Evolutionary conservation across 2,888 invertebrate genomes (phyloP), one percentile per base, ranked within the genome.

Genomic region (Dyspetes luteomarginatus): DNA sequence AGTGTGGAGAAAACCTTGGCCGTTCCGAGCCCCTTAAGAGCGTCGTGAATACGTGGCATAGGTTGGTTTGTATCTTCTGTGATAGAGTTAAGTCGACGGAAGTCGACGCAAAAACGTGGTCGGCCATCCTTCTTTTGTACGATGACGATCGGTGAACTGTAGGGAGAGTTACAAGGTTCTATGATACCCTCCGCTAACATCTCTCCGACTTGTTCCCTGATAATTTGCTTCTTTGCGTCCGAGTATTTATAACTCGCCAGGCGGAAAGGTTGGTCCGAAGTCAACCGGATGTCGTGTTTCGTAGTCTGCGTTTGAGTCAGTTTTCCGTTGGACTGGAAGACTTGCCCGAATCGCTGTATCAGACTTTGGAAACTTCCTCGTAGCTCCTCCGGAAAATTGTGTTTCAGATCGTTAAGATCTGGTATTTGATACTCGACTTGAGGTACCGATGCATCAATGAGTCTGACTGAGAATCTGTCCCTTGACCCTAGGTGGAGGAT

Each of bases 1-100:
- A 89, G 60, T 17, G 86, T 86, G 3, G 86, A 76, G 45, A 89
- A 89, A 4, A 88, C 72, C 1, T n/a, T 3, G 0, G 43, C n/a
- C n/a, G 43, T 43, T 1, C n/a, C 43, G 3, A 43, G n/a, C n/a
- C 82, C 84, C 15, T 82, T 76, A 0, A 87, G 52, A 2, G 85
- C 64, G 0, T 83, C 84, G 4, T 81, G 81, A 1, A 86, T 84
- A 3, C 81, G 24, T 0, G 86, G 86, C 4, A 87, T 73, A 3
- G 85, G 82, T 50, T 75, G 82, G 0, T 78, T 67, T 7, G 83
- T 82, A 30, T 78, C 68, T 58, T 82, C 81, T 3, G 84, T 79
- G 12, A 72, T 26, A 19, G 19, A 12, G 58, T 87, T 85, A 0
- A 88, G 82, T 22, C 84, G 77, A 41, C 86, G 78, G 52, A 84